Evolutionary conservation across 2,113 vertebrate species (phyloP), one percentile per base, ranked within the genome.

Genomic region (Myrmecobius fasciatus): DNA sequence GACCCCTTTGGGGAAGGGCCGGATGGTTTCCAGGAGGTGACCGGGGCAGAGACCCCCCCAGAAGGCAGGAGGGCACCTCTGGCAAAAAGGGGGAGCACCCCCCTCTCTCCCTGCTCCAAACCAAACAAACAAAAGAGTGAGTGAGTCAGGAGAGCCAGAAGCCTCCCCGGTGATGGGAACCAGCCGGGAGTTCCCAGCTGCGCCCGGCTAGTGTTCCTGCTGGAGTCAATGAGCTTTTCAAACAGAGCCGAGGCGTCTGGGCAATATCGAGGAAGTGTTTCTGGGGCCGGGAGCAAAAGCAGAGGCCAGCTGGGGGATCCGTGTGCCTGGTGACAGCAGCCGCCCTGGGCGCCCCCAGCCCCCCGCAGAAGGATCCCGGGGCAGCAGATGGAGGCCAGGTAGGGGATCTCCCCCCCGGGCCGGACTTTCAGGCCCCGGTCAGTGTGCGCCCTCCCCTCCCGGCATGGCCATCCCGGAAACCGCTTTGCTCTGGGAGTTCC

Each of bases 321-420:
- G 91, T 20, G 94, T 91, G 95, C 94, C 46, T 54, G 88, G 92
- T 98, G 98, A 99, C 96, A 98, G 98, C 98, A 98, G 98, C 90
- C 98, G 98, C 95, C 91, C 89, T 89, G 47, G 11, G 91, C 25
- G 6, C 20, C 53, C 89, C 17, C 94, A 94, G 93, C 51, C 1
- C 92, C 95, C 46, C 92, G 95, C 89, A 97, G 97, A 36, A 93
- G 96, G 96, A 96, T 90, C 17, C 96, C 94, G 95, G 93, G 95
- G 95, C 97, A 91, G 95, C 98, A 98, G 98, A 98, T 98, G 98
- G 97, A 96, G 97, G 88, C 92, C 53, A 7, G 90, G 92, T 94
- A 90, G 36, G 31, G 52, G 49, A 54, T 95, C 94, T 91, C 2
- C 0, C 91, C 43, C 14, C n/a, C n/a, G 22, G 91, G 89, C 91